Evolutionary conservation across 2,113 vertebrate species (phyloP).

Genomic region (Ophiodon elongatus): DNA sequence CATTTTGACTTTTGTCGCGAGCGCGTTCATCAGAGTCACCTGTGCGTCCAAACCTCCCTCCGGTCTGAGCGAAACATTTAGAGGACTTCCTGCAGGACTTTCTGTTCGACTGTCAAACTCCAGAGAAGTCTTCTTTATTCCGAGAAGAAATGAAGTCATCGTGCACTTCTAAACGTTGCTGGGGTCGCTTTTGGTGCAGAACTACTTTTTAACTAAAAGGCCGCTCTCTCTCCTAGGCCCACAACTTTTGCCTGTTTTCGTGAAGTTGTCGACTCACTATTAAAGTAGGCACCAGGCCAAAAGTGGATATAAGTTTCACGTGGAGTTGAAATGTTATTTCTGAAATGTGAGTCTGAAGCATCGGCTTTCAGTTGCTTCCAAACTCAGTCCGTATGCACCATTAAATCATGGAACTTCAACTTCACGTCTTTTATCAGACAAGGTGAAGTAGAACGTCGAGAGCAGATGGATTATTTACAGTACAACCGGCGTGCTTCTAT

Average conservation of each 20-base stretch:
- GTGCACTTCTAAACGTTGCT: not conserved
- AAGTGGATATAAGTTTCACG: not conserved
- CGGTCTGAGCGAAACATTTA: not conserved
- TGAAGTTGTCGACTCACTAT: not conserved
- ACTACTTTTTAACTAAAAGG: not conserved
- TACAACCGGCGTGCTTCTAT: not conserved
- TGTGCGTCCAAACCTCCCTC: conserved; percentile 10
- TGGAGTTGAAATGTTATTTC: not conserved
- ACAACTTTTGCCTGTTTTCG: not conserved
- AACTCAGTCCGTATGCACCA: not conserved
- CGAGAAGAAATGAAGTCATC: not conserved
- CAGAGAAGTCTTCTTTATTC: not conserved
- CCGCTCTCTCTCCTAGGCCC: not conserved
- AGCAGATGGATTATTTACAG: not conserved
- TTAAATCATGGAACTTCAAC: not conserved
- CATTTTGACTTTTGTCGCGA: not conserved
- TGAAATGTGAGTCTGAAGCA: not conserved
- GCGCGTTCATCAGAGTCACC: conserved; percentile 47
- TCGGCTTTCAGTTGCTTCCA: not conserved
- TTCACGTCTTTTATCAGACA: not conserved
- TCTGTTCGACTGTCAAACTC: not conserved
- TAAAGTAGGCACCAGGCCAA: too few relatives aligned
- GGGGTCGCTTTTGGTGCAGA: not conserved
- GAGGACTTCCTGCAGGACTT: not conserved
- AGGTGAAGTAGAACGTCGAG: not conserved